These are phyloP conservation scores for Caenorhabditis sinica DNA, from an alignment of 2,888 invertebrate species.

Conservation along the genomic window DNA sequence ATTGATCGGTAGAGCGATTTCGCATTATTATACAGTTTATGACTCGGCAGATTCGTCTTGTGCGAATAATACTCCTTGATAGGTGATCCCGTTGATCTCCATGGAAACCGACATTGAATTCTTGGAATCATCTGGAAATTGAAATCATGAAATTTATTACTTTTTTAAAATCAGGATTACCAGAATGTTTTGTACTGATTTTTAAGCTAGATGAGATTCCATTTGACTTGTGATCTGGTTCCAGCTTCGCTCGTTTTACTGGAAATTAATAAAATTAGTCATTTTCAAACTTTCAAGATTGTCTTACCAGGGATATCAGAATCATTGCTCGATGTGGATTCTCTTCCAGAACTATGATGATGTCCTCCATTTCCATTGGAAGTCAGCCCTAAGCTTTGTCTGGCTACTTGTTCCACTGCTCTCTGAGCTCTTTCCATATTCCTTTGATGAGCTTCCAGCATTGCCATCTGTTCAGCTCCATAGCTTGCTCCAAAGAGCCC, in stretches of 20 bases:
- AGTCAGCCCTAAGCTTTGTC: slow-evolving; percentile 69
- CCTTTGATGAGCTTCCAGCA: slow-evolving; percentile 80
- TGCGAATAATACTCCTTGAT: slow-evolving; percentile 86
- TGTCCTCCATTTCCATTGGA: slow-evolving; percentile 37
- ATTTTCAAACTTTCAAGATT: neutral
- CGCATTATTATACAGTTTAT: slow-evolving; percentile 4
- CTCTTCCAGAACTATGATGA: slow-evolving; percentile 69
- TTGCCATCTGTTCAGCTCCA: slow-evolving; percentile 78
- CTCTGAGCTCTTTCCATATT: slow-evolving; percentile 80
- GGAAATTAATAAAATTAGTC: neutral
- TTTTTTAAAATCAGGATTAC: neutral
- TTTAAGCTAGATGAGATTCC: slow-evolving; percentile 32
- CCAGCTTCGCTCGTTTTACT: slow-evolving; percentile 52
- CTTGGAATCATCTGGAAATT: slow-evolving; percentile 68
- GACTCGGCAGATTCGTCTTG: slow-evolving; percentile 33
- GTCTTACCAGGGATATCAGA: slow-evolving; percentile 66
- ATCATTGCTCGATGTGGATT: slow-evolving; percentile 77
- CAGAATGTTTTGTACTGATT: slow-evolving; percentile 56
- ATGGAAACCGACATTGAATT: slow-evolving; percentile 93
- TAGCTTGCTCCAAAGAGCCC: slow-evolving; percentile 71
- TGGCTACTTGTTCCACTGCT: slow-evolving; percentile 72
- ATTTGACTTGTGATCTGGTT: slow-evolving; percentile 41
- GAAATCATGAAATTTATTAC: neutral
- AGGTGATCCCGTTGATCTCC: slow-evolving; percentile 96
- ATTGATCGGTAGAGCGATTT: slow-evolving; percentile 2